Evolutionary conservation across 2,113 vertebrate species (phyloP).

Genomic region (Anolis carolinensis): DNA sequence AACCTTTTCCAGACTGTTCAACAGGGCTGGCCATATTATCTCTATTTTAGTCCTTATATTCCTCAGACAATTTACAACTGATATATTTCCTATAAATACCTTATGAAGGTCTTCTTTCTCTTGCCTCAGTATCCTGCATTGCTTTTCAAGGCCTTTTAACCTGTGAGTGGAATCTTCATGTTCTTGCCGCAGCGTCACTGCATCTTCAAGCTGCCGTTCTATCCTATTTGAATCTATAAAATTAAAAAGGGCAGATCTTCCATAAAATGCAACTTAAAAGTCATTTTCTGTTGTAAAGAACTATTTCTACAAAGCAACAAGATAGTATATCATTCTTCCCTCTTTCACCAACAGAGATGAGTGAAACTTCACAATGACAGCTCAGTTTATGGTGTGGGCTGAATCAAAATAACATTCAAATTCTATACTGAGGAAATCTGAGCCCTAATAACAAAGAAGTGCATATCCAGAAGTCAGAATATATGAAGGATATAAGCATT

Average conservation of each 20-base stretch:
- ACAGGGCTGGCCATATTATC: background rate
- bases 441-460: background rate
- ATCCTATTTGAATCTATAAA: slow-evolving; percentile 87
- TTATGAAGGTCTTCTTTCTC: slow-evolving; percentile 95
- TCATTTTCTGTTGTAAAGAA: background rate
- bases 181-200: slow-evolving; percentile 86
- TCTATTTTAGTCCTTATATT: background rate
- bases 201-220: slow-evolving; percentile 91
- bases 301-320: background rate
- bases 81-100: slow-evolving; percentile 71
- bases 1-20: background rate
- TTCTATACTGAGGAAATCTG: background rate
- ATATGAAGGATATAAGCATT: background rate
- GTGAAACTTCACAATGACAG: background rate
- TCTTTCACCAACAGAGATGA: background rate
- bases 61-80: background rate
- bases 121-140: slow-evolving; percentile 84
- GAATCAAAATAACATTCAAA: background rate
- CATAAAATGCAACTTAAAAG: background rate
- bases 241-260: background rate
- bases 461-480: background rate
- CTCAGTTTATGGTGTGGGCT: background rate
- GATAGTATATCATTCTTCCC: background rate
- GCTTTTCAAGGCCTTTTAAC: slow-evolving; percentile 88
- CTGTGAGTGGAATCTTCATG: slow-evolving; percentile 88